Evolutionary conservation across 2,888 invertebrate genomes (phyloP).

Genomic region (Quadriops clusia): DNA sequence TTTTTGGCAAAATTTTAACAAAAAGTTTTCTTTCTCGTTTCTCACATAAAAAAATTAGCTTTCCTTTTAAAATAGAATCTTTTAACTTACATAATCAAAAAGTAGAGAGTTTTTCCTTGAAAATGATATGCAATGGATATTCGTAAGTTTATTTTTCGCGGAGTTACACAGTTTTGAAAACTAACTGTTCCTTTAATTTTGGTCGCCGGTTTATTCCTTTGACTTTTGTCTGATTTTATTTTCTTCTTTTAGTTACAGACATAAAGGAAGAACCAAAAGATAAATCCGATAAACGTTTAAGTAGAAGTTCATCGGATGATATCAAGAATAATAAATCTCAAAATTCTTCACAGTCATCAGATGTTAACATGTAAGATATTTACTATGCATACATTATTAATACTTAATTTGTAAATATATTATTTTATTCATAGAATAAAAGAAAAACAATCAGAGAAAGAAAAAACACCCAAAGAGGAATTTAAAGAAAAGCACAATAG

Average conservation of each 20-base stretch:
- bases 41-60: too few species aligned
- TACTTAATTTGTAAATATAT: not conserved
- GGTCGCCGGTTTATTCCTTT: not conserved
- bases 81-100: too few species aligned
- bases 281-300: slow-evolving; percentile 24
- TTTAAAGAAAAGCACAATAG: slow-evolving; percentile 23
- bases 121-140: too few species aligned
- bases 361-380: slow-evolving; percentile 21
- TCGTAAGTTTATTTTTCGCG: too few species aligned
- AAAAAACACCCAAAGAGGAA: slow-evolving; percentile 35
- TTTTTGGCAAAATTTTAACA: too few species aligned
- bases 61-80: too few species aligned
- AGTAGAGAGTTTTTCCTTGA: too few species aligned
- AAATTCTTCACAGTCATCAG: slow-evolving; percentile 20
- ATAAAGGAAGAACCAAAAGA: slow-evolving; percentile 22
- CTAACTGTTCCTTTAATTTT: too few species aligned
- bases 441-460: slow-evolving; percentile 25
- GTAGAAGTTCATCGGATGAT: slow-evolving; percentile 22
- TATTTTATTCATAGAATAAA: slow-evolving; percentile 7
- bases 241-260: slow-evolving; percentile 9
- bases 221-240: slow-evolving; percentile 1
- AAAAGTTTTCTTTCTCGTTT: too few species aligned
- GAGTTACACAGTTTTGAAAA: too few species aligned
- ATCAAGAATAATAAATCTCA: slow-evolving; percentile 18
- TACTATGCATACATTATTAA: not conserved